These are phyloP conservation scores for Syrmaticus mikado DNA, from an alignment of 2,113 vertebrate genomes.

Conservation along the genomic window DNA sequence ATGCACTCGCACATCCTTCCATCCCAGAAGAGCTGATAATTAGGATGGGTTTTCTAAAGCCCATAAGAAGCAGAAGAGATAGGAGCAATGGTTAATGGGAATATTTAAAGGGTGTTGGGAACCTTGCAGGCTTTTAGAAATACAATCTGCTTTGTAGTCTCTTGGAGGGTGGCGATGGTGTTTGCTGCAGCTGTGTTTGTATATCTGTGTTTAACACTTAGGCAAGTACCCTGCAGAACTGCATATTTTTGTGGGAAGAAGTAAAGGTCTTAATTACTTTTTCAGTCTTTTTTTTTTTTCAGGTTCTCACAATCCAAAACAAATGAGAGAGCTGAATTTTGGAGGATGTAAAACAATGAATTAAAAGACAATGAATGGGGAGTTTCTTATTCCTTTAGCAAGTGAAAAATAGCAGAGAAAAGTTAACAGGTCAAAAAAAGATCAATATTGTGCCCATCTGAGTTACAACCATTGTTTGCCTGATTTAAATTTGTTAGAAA, in stretches of 20 bases:
- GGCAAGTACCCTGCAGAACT: neutral
- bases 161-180: neutral
- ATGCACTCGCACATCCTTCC: neutral
- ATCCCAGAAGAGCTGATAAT: neutral
- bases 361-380: neutral
- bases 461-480: fast-evolving
- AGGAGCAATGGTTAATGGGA: neutral
- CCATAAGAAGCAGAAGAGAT: neutral
- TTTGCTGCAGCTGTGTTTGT: neutral
- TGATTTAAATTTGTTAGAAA: neutral
- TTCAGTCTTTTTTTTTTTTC: neutral
- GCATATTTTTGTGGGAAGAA: neutral
- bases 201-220: neutral
- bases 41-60: slow-evolving; percentile 7
- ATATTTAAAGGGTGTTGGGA: neutral
- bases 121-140: neutral
- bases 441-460: neutral
- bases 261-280: neutral
- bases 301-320: neutral
- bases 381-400: neutral
- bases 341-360: neutral
- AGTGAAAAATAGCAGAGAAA: neutral
- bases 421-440: neutral
- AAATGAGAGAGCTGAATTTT: neutral
- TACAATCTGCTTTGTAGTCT: neutral